Percentiles rank a stretch among this genome's conserved stretches.
Conservation (phyloP, 2,113 vertebrate genomes). For the Carollia perspicillata region DNA sequence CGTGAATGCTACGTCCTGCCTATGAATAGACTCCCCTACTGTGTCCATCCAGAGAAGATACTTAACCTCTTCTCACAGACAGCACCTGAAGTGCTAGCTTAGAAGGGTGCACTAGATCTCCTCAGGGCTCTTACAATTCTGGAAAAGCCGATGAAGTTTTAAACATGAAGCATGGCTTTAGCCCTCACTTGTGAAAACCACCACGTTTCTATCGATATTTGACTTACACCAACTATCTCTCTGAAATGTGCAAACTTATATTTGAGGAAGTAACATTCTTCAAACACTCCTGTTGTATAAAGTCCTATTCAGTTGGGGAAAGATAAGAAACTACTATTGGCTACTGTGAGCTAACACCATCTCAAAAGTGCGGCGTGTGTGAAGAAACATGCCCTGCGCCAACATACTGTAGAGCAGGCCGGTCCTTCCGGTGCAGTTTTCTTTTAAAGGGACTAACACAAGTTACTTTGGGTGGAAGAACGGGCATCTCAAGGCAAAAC, state of each 20-base stretch:
- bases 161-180: neutral
- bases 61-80: neutral
- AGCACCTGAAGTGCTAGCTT: neutral
- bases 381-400: neutral
- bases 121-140: neutral
- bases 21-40: neutral
- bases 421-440: neutral
- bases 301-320: neutral
- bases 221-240: neutral
- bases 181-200: neutral
- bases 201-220: neutral
- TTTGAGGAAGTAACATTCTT: neutral
- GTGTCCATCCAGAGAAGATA: neutral
- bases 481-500: neutral
- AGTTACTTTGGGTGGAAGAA: neutral
- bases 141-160: neutral
- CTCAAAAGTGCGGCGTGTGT: neutral
- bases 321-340: neutral
- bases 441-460: neutral
- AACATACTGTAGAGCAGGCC: neutral
- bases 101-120: neutral
- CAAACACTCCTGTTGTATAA: neutral
- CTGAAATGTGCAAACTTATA: neutral
- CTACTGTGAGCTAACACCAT: neutral
- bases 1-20: neutral